Percentiles rank a stretch among this genome's conserved stretches.
These are phyloP conservation scores for Aleadryas rufinucha DNA, from an alignment of 2,113 vertebrate species.

Conservation along the genomic window DNA sequence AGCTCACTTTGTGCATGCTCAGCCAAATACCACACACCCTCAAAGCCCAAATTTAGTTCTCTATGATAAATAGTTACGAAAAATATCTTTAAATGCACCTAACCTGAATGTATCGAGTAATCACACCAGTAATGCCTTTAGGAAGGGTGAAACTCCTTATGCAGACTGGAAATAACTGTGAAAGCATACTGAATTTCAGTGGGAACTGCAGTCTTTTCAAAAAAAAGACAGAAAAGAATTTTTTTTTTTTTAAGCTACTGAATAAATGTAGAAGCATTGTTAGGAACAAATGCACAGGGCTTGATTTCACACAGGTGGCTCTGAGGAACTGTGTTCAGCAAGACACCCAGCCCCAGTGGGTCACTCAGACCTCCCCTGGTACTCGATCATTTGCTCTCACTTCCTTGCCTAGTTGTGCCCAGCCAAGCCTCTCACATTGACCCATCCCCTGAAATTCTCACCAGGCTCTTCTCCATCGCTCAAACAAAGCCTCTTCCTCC, in stretches of 20 bases:
- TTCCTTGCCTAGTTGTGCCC: not conserved
- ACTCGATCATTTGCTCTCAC: accelerated
- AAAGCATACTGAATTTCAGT: not conserved
- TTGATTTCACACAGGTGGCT: not conserved
- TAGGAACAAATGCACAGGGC: not conserved
- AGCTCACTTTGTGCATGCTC: not conserved
- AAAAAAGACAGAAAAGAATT: not conserved
- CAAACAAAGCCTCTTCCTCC: not conserved
- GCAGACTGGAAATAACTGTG: not conserved
- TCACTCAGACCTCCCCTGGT: not conserved
- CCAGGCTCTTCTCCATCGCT: not conserved
- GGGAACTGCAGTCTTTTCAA: not conserved
- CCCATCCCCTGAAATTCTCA: not conserved
- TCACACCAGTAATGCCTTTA: not conserved
- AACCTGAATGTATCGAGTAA: not conserved
- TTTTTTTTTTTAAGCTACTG: not conserved
- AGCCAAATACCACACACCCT: not conserved
- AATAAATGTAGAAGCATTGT: not conserved
- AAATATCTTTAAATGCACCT: not conserved
- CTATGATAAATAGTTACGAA: not conserved
- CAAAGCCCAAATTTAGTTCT: not conserved
- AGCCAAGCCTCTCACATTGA: accelerated
- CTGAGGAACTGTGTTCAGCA: not conserved
- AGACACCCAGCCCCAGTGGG: not conserved
- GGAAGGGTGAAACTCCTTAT: not conserved